Base-by-base conservation (phyloP, 2,888 invertebrate genomes). In the Candidula unifasciata region DNA sequence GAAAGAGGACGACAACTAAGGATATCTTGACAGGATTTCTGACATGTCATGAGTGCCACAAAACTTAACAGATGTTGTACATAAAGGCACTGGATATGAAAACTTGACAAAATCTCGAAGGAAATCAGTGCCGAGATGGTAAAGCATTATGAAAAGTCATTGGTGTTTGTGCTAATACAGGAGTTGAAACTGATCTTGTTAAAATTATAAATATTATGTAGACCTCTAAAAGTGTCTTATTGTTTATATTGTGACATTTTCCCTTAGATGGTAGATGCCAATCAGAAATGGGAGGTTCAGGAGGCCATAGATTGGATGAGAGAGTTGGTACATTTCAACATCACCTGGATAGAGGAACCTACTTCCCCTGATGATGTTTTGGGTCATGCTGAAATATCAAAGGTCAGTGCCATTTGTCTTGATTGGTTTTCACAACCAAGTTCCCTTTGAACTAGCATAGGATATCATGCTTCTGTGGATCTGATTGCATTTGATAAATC, bases 301-400 rank as follows among this genome's bases (percentile, higher is more conserved):
- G 96, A 97, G 93, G 96, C 98, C 0, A 96, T 98, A 85, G 95
- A 96, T 21, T 97, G 97, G 97, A 96, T 97, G 96, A 96, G 96
- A 92, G 94, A 96, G 81, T 93, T 98, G 85, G 95, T 96, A 0
- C 95, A 96, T 68, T 96, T 96, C 90, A 96, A 96, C 89, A 96
- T 96, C 3, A 93, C 96, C 82, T 98, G 97, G 97, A 97, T 98
- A 84, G 98, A 98, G 93, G 98, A 98, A 92, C 98, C 98, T 0
- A 98, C 98, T 0, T 96, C 96, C 3, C 97, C 97, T 0, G 98
- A 98, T 92, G 98, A 98, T 92, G 95, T 97, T 3, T 93, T 97
- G n/a, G 98, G 97, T 0, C 97, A 98, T 93, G 96, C 96, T 0
- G 94, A 95, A 78, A 97, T 98, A 88, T 95, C 97, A 0, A 95